phyloP scores from a whole-genome alignment of 2,888 invertebrate species.

The Acanthococcus lagerstroemiae region DNA sequence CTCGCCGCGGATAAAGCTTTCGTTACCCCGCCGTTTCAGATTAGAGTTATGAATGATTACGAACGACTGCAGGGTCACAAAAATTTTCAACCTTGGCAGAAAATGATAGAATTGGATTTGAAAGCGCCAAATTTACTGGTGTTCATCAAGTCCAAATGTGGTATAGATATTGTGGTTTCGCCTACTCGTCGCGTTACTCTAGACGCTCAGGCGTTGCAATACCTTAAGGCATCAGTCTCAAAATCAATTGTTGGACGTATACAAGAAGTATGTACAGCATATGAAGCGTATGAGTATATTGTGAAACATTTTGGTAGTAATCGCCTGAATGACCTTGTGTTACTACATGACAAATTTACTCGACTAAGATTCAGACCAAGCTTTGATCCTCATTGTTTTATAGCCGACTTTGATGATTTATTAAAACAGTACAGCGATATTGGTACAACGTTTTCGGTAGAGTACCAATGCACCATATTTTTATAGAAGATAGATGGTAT shows the following conservation, averaged over 20 bases:
- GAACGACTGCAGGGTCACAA: not conserved
- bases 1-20: not conserved
- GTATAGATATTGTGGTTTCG: not conserved
- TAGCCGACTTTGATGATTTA: not conserved
- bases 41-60: not conserved
- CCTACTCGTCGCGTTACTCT: not conserved
- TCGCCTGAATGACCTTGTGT: not conserved
- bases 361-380: not conserved
- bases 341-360: not conserved
- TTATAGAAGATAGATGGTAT: not conserved
- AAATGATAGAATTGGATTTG: not conserved
- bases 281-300: not conserved
- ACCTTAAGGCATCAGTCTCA: not conserved
- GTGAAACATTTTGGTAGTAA: not conserved
- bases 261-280: not conserved
- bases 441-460: not conserved
- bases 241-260: not conserved
- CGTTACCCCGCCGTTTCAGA: not conserved
- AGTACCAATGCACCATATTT: not conserved
- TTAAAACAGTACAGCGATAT: not conserved
- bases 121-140: not conserved
- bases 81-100: not conserved
- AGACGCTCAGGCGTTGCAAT: not conserved
- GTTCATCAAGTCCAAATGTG: not conserved
- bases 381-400: not conserved